phyloP scores from a whole-genome alignment of 2,888 invertebrate genomes.

The Apamea monoglypha region DNA sequence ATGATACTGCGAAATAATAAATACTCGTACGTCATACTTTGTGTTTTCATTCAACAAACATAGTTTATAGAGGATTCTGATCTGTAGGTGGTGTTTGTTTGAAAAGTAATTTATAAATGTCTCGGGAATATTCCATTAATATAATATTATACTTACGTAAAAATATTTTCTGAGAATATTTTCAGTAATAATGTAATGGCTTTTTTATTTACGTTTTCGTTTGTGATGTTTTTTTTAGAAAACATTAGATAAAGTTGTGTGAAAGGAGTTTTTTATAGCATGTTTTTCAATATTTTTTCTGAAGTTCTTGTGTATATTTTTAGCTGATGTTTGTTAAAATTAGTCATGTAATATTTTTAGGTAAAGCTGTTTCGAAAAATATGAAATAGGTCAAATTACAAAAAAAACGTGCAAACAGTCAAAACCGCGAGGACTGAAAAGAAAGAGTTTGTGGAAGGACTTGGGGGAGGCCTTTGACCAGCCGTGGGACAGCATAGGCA shows the following conservation, averaged over 20 bases:
- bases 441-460: too few relatives aligned
- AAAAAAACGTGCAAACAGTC: too few relatives aligned
- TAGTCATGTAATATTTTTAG: neutral
- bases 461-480: too few relatives aligned
- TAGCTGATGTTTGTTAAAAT: neutral
- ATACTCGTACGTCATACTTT: neutral
- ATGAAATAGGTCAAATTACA: neutral
- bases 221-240: neutral
- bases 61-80: neutral
- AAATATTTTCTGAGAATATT: constrained; percentile 6
- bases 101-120: constrained; percentile 7
- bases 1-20: neutral
- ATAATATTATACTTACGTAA: neutral
- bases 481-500: too few relatives aligned
- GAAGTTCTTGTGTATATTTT: neutral
- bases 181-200: constrained; percentile 5
- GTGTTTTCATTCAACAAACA: neutral
- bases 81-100: constrained; percentile 6
- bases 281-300: neutral
- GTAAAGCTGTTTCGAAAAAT: neutral
- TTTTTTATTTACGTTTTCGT: neutral
- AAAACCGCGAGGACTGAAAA: too few relatives aligned
- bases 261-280: neutral
- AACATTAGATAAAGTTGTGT: neutral
- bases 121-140: constrained; percentile 5